Percentiles rank a stretch among this genome's conserved stretches.
Evolutionary conservation across 2,888 invertebrate genomes (phyloP).

Genomic region (Coelopa pilipes): DNA sequence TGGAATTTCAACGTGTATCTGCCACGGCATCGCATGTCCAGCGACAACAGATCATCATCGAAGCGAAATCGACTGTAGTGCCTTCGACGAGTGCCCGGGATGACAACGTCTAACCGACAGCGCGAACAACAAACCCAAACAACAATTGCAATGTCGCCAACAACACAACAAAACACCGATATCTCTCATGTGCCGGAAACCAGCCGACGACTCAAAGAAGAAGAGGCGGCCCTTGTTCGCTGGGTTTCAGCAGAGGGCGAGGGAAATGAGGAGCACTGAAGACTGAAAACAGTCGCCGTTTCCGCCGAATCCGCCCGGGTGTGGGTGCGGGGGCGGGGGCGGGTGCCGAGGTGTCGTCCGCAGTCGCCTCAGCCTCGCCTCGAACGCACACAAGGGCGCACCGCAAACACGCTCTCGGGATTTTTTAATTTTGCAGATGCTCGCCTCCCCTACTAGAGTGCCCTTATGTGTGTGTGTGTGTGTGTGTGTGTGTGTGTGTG

Average conservation of each 20-base stretch:
- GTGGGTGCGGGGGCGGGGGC: too few relatives aligned
- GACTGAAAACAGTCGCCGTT: conserved; percentile 60
- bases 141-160: too few relatives aligned
- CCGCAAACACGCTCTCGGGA: conserved; percentile 62
- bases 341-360: conserved; percentile 46
- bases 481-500: conserved; percentile 43
- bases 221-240: background rate
- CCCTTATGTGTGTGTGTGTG: background rate
- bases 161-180: conserved; percentile 21
- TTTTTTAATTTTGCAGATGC: conserved; percentile 58
- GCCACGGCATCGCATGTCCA: too few relatives aligned
- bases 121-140: background rate
- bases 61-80: background rate
- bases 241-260: background rate
- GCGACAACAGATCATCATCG: too few relatives aligned
- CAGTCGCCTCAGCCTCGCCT: conserved; percentile 38
- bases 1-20: too few relatives aligned
- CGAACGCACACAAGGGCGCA: conserved; percentile 23
- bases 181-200: conserved; percentile 32
- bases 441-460: background rate
- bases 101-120: conserved; percentile 11
- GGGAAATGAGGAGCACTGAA: conserved; percentile 51
- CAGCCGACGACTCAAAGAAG: conserved; percentile 10
- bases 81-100: background rate
- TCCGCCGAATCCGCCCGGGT: conserved; percentile 42